A percentile compares a stretch with the other conserved stretches of the same genome.
Conservation (phyloP, 2,888 invertebrate species). For the Dascillus cervinus region DNA sequence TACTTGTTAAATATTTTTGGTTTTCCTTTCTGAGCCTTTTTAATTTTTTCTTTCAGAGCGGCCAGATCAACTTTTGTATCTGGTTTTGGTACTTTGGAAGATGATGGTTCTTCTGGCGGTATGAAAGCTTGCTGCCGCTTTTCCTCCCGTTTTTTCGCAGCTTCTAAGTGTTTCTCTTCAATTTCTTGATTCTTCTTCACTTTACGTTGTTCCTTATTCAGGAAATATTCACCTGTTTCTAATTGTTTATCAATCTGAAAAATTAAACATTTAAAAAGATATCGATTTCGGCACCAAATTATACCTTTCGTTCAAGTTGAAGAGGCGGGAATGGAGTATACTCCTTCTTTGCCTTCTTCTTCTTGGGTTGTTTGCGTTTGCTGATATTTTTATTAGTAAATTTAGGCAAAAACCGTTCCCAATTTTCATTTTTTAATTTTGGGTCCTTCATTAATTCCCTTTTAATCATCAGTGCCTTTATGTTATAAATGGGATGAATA, state of each 20-base stretch:
- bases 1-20: constrained; percentile 24
- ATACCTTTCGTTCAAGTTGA: constrained; percentile 80
- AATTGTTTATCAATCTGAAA: constrained; percentile 73
- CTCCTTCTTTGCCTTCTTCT: constrained; percentile 81
- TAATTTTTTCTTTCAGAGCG: constrained; percentile 68
- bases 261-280: constrained; percentile 2
- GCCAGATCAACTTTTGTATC: constrained; percentile 56
- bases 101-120: constrained; percentile 61
- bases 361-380: constrained; percentile 81
- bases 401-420: constrained; percentile 94
- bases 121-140: constrained; percentile 73
- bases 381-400: constrained; percentile 82
- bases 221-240: constrained; percentile 95
- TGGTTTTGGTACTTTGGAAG: constrained; percentile 25
- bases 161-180: constrained; percentile 69
- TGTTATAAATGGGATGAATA: constrained; percentile 97
- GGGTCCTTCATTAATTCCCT: constrained; percentile 91
- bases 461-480: constrained; percentile 96
- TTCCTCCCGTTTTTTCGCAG: constrained; percentile 65
- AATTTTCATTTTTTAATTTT: constrained; percentile 83
- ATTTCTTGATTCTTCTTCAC: constrained; percentile 65
- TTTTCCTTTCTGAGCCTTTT: constrained; percentile 53
- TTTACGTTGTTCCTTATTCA: constrained; percentile 74
- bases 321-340: constrained; percentile 98
- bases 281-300: neutral